Evolutionary conservation across 2,888 invertebrate genomes (phyloP), one percentile per base, ranked within the genome.

Genomic region (Cheilosia variabilis): DNA sequence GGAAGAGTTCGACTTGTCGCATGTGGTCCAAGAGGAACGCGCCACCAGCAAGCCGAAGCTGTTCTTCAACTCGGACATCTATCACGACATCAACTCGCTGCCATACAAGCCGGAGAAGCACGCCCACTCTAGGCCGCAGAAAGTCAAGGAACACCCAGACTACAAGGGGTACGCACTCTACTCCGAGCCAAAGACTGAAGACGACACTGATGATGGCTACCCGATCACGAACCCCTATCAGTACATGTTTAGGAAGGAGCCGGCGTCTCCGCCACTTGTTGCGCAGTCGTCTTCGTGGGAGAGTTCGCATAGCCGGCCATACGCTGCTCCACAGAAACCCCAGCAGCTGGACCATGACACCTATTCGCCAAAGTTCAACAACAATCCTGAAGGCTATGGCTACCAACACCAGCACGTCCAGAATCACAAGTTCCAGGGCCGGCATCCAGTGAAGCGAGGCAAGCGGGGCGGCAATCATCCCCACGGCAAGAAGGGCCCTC

Each of bases 311-410:
- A 62, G 88, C 82, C 79, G 87, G 24, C 72, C 88, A 87, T 58
- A 84, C 63, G 6, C 50, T 19, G 65, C 71, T 4, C 68, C 60
- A 2, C 57, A 58, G 17, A 81, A 83, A 41, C 45, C 77, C 0
- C 88, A 55, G 76, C 88, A 55, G 76, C 60, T 90, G 6, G 91
- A 91, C 9, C 90, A 89, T 58, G 92, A 92, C 60, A 92, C 91
- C 63, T 92, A 92, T 66, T 92, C 89, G 84, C 92, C 92, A 17
- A 92, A 91, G 87, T 92, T 89, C 66, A 92, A 92, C 62, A 91
- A 92, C 47, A 92, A 92, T 88, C 92, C 92, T 7, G 92, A 92
- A 72, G 91, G 91, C 2, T 91, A 91, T 80, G 92, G 92, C 63
- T 92, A 92, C 37, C 92, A 92, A 86, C 91, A 92, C 45, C 90